These are phyloP conservation scores for Poeciliopsis paucimaculata DNA, from an alignment of 2,797 vertebrate species.

Conservation along the genomic window DNA sequence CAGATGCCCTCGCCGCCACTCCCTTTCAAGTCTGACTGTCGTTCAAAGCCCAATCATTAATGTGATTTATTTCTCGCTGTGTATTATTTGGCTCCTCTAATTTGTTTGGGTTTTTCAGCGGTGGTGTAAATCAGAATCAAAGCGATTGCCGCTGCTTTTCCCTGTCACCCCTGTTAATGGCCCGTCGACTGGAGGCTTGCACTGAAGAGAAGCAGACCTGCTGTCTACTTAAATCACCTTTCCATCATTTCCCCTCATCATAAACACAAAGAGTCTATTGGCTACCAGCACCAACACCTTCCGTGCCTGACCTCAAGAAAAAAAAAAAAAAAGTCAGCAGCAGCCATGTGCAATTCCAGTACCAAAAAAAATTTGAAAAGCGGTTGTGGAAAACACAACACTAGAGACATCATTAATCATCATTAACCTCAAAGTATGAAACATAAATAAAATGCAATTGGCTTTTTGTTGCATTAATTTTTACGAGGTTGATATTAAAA, in stretches of 20 bases:
- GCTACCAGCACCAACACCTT: slow-evolving; percentile 70
- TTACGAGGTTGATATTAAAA: background rate
- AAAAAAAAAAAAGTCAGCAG: slow-evolving; percentile 57
- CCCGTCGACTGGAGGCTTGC: slow-evolving; percentile 64
- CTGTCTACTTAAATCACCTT: slow-evolving; percentile 76
- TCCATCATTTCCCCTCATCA: slow-evolving; percentile 72
- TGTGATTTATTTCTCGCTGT: slow-evolving; percentile 78
- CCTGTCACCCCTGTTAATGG: slow-evolving; percentile 78
- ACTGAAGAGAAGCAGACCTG: slow-evolving; percentile 76
- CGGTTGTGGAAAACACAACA: slow-evolving; percentile 31
- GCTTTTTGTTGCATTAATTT: background rate
- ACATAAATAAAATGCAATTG: background rate
- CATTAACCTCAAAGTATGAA: slow-evolving; percentile 30
- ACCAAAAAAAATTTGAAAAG: slow-evolving; percentile 45
- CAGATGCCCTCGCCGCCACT: slow-evolving; percentile 63
- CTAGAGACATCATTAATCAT: slow-evolving; percentile 51
- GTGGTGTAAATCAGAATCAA: slow-evolving; percentile 80
- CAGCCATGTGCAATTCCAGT: slow-evolving; percentile 30
- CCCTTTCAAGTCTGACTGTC: slow-evolving; percentile 71
- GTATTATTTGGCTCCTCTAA: slow-evolving; percentile 80
- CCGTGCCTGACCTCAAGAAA: slow-evolving; percentile 49
- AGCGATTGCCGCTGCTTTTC: slow-evolving; percentile 72
- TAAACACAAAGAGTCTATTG: slow-evolving; percentile 78
- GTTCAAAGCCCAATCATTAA: slow-evolving; percentile 76
- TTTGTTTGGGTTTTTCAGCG: slow-evolving; percentile 77